Conservation (phyloP, 2,113 vertebrate species). For the Mohoua ochrocephala region DNA sequence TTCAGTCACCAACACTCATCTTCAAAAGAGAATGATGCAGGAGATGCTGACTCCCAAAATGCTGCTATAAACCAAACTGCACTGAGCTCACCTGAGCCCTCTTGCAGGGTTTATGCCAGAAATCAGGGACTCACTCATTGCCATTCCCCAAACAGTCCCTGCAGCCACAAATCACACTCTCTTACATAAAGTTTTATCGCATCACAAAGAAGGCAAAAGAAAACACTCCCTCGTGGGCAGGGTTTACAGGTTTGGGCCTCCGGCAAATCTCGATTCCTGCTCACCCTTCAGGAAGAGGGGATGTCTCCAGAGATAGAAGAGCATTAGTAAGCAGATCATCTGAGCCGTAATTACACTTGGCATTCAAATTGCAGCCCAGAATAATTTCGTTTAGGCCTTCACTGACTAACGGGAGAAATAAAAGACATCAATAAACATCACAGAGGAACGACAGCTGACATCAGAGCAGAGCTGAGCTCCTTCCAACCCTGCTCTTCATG, state of each 20-base stretch:
- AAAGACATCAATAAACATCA: neutral
- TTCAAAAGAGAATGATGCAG: neutral
- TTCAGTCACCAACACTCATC: neutral
- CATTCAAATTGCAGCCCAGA: neutral
- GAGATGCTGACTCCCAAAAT: neutral
- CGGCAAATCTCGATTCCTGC: neutral
- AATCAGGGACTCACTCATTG: neutral
- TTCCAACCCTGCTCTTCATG: neutral
- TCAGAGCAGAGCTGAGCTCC: neutral
- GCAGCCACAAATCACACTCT: neutral
- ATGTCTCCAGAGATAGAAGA: neutral
- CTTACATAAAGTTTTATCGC: neutral
- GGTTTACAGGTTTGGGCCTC: neutral
- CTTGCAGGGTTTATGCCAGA: neutral
- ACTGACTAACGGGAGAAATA: neutral
- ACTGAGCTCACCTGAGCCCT: neutral
- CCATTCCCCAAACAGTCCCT: neutral
- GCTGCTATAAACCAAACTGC: neutral
- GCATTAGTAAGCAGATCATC: neutral
- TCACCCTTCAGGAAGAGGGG: neutral
- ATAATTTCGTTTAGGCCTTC: conserved; percentile 8
- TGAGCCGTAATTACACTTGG: conserved; percentile 16
- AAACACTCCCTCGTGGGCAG: neutral
- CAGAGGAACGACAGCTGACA: neutral
- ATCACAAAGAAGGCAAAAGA: rapidly evolving